A percentile compares a stretch with the other conserved stretches of the same genome.
Conservation (phyloP, 2,797 vertebrate genomes). For the Phoxinus dragarum region DNA sequence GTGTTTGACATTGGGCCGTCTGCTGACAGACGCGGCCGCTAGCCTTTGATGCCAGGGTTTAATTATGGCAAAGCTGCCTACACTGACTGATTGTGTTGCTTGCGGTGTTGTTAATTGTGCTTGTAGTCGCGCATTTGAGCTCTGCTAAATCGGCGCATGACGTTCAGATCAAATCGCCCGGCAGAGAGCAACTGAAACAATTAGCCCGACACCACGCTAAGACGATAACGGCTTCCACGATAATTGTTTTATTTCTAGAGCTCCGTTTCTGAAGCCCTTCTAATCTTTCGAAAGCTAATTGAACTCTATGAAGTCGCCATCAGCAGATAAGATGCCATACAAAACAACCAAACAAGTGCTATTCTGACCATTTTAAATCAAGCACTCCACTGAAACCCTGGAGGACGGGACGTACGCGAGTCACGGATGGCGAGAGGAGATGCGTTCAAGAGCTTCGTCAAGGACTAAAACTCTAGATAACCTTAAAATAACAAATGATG, state of each 20-base stretch:
- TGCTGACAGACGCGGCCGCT: conserved; percentile 65
- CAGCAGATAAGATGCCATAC: conserved; percentile 6
- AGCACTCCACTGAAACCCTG: neutral
- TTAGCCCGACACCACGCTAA: conserved; percentile 25
- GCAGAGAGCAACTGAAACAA: conserved; percentile 36
- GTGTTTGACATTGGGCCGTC: conserved; percentile 65
- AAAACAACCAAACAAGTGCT: conserved; percentile 25
- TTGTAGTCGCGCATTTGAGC: conserved; percentile 32
- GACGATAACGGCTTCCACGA: conserved; percentile 5
- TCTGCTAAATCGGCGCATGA: conserved; percentile 34
- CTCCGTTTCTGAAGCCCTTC: conserved; percentile 18
- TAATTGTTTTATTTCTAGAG: conserved; percentile 44
- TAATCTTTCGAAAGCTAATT: conserved; percentile 41
- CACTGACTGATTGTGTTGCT: conserved; percentile 62
- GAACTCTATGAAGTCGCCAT: conserved; percentile 11
- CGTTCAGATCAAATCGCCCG: conserved; percentile 31
- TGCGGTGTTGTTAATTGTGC: conserved; percentile 60
- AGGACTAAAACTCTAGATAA: conserved; percentile 54
- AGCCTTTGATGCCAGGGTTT: conserved; percentile 64
- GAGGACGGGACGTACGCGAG: neutral
- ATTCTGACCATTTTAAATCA: conserved; percentile 11
- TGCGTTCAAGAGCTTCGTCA: conserved; percentile 19
- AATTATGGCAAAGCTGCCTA: conserved; percentile 65
- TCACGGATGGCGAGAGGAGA: conserved; percentile 22
- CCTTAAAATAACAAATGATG: conserved; percentile 60